phyloP scores from a whole-genome alignment of 2,888 invertebrate genomes.

The Bursaphelenchus okinawaensis region DNA sequence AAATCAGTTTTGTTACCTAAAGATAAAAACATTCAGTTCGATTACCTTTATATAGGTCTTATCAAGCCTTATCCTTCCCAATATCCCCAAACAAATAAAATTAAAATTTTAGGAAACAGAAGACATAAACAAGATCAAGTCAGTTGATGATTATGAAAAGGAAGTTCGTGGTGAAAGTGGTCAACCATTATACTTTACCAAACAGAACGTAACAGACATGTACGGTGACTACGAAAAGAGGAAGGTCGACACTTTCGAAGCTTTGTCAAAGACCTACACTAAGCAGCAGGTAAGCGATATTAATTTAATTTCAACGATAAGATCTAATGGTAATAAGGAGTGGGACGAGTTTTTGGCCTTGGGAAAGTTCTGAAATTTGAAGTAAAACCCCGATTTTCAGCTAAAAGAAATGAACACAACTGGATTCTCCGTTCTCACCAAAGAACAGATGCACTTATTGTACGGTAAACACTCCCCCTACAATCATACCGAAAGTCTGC shows the following conservation, averaged over 20 bases:
- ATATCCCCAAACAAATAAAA: no score
- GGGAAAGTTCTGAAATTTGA: no score
- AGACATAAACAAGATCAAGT: slow-evolving; percentile 9
- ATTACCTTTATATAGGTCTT: no score
- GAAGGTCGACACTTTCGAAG: slow-evolving; percentile 50
- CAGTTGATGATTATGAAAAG: slow-evolving; percentile 14
- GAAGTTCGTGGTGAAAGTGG: slow-evolving; percentile 25
- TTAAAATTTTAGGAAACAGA: slow-evolving; percentile 11
- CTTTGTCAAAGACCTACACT: slow-evolving; percentile 41
- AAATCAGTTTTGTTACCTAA: no score
- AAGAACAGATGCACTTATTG: slow-evolving; percentile 40
- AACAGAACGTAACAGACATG: slow-evolving; percentile 37
- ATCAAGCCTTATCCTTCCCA: no score
- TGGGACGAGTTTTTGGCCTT: no score
- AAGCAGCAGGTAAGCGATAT: slow-evolving; percentile 34
- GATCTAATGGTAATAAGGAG: no score
- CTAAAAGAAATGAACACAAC: slow-evolving; percentile 38
- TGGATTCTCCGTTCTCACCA: slow-evolving; percentile 42
- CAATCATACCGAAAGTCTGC: slow-evolving; percentile 25
- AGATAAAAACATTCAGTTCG: no score
- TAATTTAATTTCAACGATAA: neutral
- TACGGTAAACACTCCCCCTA: slow-evolving; percentile 49
- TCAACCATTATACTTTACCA: slow-evolving; percentile 42
- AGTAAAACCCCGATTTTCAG: slow-evolving; percentile 16
- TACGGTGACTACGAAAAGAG: slow-evolving; percentile 41